Evolutionary conservation across 2,797 vertebrate genomes (phyloP).

Genomic region (Sebastes minor): DNA sequence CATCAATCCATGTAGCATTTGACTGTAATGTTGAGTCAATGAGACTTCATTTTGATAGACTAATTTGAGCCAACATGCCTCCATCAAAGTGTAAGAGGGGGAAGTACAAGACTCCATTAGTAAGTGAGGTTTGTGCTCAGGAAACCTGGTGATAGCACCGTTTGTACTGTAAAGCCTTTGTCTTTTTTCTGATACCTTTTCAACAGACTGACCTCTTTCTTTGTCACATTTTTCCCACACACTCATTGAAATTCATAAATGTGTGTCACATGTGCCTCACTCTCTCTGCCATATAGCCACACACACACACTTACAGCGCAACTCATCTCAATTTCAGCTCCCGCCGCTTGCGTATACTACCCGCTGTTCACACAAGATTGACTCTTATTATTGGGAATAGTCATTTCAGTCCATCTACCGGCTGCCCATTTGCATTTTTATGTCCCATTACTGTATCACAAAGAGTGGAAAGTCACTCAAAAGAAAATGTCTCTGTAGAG

Average conservation of each 20-base stretch:
- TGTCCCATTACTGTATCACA: conserved; percentile 44
- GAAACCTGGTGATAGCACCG: neutral
- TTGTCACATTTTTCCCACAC: conserved; percentile 1
- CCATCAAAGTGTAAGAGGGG: neutral
- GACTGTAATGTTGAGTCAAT: neutral
- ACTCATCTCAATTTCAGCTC: conserved; percentile 24
- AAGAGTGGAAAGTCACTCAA: conserved; percentile 32
- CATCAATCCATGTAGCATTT: neutral
- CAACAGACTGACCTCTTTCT: neutral
- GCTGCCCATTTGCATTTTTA: conserved; percentile 52
- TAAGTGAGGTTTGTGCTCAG: neutral
- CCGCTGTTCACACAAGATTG: conserved; percentile 55
- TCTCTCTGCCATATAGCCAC: neutral
- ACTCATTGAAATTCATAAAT: conserved; percentile 1
- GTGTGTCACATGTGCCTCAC: conserved; percentile 2
- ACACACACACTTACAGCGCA: neutral
- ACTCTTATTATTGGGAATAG: conserved; percentile 44
- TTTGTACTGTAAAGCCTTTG: neutral
- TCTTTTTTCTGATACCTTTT: neutral
- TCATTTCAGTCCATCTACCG: conserved; percentile 43
- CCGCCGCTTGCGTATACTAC: conserved; percentile 11
- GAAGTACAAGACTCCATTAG: neutral
- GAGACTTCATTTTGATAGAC: neutral
- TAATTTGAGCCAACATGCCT: neutral
- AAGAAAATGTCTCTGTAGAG: conserved; percentile 15